These are phyloP conservation scores for Aspidoscelis tigris DNA, from an alignment of 2,113 vertebrate species.

Conservation along the genomic window DNA sequence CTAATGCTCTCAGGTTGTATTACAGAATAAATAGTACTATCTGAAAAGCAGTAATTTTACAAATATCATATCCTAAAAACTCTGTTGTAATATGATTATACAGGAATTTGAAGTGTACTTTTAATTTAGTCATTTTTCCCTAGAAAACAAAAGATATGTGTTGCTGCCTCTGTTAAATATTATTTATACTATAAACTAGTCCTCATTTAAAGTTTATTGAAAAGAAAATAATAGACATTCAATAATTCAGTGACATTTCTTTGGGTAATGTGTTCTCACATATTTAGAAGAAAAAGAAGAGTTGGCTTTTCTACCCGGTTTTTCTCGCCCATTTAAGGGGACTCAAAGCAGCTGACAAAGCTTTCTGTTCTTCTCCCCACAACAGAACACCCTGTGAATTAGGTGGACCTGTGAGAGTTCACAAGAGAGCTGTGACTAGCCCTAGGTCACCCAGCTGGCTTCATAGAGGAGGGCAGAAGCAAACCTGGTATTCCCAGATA, in stretches of 20 bases:
- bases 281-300: no score
- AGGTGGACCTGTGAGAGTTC: no score
- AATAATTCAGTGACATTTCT: not conserved
- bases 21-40: conserved; percentile 7
- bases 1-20: not conserved
- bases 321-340: no score
- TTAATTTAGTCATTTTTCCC: not conserved
- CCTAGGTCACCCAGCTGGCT: no score
- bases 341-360: no score
- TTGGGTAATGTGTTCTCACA: no score
- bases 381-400: no score
- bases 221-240: not conserved
- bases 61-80: conserved; percentile 17
- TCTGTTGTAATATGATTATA: conserved; percentile 18
- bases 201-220: not conserved
- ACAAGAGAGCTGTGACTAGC: no score
- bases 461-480: no score
- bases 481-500: no score
- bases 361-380: no score
- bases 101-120: not conserved
- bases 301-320: no score
- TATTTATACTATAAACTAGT: not conserved
- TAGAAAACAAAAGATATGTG: not conserved
- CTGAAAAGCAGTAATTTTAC: not conserved
- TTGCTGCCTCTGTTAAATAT: not conserved